phyloP scores from a whole-genome alignment of 2,888 invertebrate species.

The Argynnis bischoffii region DNA sequence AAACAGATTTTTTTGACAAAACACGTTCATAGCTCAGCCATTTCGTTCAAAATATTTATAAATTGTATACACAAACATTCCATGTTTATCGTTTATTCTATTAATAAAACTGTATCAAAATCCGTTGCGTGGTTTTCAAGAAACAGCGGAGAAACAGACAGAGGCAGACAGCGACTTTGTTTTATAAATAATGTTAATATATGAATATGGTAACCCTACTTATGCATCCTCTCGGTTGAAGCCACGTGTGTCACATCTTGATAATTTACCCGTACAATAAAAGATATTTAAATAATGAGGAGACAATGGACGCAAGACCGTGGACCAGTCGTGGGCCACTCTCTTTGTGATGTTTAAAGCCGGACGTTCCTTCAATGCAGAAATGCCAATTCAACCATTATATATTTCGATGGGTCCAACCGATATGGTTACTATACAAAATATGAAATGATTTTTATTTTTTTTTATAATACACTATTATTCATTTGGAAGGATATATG shows the following conservation, averaged over 20 bases:
- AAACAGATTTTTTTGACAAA: too few species aligned
- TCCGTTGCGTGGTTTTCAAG: too few species aligned
- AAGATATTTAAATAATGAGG: conserved; percentile 33
- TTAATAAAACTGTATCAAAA: too few species aligned
- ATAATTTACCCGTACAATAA: conserved; percentile 25
- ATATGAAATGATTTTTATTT: conserved; percentile 18
- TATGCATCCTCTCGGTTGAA: conserved; percentile 14
- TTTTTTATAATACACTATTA: conserved; percentile 17
- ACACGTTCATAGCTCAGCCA: too few species aligned
- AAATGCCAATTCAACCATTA: conserved; percentile 18
- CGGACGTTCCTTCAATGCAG: conserved; percentile 26
- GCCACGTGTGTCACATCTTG: conserved; percentile 34
- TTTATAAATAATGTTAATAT: neutral
- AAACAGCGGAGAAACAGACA: too few species aligned
- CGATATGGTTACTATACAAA: conserved; percentile 23
- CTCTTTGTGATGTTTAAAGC: conserved; percentile 24
- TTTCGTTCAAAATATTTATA: too few species aligned
- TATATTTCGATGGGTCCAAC: conserved; percentile 20
- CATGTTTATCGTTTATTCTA: too few species aligned
- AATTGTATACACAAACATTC: too few species aligned
- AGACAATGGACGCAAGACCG: conserved; percentile 26
- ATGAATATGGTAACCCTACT: conserved; percentile 7
- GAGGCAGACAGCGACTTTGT: neutral
- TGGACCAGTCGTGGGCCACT: conserved; percentile 20
- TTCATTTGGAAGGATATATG: conserved; percentile 15